A percentile compares a stretch with the other conserved stretches of the same genome.
phyloP scores from a whole-genome alignment of 2,797 vertebrate species.

The Cheirogaleus major region DNA sequence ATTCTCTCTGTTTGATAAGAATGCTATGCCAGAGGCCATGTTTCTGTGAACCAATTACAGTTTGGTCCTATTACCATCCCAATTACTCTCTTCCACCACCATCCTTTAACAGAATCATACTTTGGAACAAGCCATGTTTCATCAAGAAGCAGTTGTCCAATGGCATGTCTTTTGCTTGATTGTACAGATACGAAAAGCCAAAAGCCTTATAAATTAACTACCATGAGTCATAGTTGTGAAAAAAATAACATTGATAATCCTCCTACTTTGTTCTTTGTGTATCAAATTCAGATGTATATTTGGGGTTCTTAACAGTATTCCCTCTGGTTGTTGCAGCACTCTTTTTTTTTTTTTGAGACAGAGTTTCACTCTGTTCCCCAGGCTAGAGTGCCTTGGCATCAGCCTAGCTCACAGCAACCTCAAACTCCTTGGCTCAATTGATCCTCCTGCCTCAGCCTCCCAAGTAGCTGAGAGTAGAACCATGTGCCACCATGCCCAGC shows the following conservation, averaged over 20 bases:
- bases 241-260: neutral
- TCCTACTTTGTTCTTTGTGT: neutral
- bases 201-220: neutral
- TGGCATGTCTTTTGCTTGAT: neutral
- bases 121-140: constrained; percentile 9
- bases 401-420: too few relatives aligned
- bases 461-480: too few relatives aligned
- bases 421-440: too few relatives aligned
- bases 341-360: too few relatives aligned
- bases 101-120: neutral
- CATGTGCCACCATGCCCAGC: too few relatives aligned
- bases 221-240: neutral
- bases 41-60: constrained; percentile 54
- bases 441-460: too few relatives aligned
- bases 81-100: constrained; percentile 1
- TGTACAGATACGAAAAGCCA: neutral
- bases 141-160: constrained; percentile 4
- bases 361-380: too few relatives aligned
- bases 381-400: too few relatives aligned
- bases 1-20: constrained; percentile 50
- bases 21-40: constrained; percentile 32
- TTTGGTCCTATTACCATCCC: constrained; percentile 40
- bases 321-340: neutral
- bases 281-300: neutral
- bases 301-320: neutral